Conservation (phyloP, 1,140 invertebrate genomes). For the Drosophila navojoa region DNA sequence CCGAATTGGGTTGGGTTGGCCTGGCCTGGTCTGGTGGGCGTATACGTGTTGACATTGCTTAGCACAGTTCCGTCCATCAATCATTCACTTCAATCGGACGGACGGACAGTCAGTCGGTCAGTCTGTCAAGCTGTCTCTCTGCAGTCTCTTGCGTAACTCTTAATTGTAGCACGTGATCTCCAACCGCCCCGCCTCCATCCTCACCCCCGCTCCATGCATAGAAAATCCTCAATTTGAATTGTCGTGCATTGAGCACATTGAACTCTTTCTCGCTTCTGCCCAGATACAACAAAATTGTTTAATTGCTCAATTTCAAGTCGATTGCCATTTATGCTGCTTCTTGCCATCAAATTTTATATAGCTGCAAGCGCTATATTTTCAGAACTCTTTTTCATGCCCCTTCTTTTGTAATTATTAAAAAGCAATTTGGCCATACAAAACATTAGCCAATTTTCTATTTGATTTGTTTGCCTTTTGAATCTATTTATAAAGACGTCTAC, state of each 20-base stretch:
- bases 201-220: neutral
- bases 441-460: slow-evolving; percentile 25
- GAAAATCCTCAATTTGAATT: slow-evolving; percentile 18
- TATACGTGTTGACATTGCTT: slow-evolving; percentile 45
- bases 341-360: slow-evolving; percentile 24
- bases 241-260: slow-evolving; percentile 58
- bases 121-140: slow-evolving; percentile 17
- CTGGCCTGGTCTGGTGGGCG: slow-evolving; percentile 38
- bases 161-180: slow-evolving; percentile 54
- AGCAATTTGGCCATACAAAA: slow-evolving; percentile 37
- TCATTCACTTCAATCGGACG: slow-evolving; percentile 18
- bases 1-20: slow-evolving; percentile 32
- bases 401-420: slow-evolving; percentile 52
- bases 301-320: slow-evolving; percentile 55
- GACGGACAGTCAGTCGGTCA: neutral
- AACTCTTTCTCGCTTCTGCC: slow-evolving; percentile 34
- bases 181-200: slow-evolving; percentile 7
- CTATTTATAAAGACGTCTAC: slow-evolving; percentile 13
- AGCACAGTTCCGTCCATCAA: slow-evolving; percentile 79
- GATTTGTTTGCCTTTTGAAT: neutral
- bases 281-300: slow-evolving; percentile 42
- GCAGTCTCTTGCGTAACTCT: slow-evolving; percentile 48
- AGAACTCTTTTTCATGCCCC: slow-evolving; percentile 10
- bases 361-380: slow-evolving; percentile 45
- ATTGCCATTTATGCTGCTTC: slow-evolving; percentile 38